Base-by-base conservation (phyloP, 2,113 vertebrate species). In the Anolis carolinensis region DNA sequence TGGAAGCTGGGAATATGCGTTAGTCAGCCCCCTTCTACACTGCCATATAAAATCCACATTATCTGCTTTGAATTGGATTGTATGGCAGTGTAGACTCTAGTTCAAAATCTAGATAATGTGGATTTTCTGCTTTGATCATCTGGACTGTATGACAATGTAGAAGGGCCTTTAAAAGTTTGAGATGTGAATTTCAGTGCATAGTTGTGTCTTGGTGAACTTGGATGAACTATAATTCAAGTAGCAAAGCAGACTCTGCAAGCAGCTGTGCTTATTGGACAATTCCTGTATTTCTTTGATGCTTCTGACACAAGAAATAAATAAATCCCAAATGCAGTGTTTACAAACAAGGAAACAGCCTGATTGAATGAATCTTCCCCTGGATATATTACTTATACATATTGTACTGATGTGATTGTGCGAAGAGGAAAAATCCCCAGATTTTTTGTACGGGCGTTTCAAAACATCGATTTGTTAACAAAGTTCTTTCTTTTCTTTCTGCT, bases 401-500 rank as follows among this genome's bases (percentile, higher is more conserved):
- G 20, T 48, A 70, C 62, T 39, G 23, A 7, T 65, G 62, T 39
- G 23, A 55, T 70, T 23, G 1, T 27, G 11, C 7, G 25, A n/a
- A 5, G 4, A 14, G n/a, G 72, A 65, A 48, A 39, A 36, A n/a
- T 36, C 2, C 7, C 30, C 70, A n/a, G 50, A 3, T 21, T 21
- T 23, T 65, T 39, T 63, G 23, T 25, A 7, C 34, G 4, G 27
- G 7, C 7, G 14, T 16, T 55, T 9, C n/a, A 55, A 55, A 55
- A 2, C 1, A 0, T 0, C 27, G 34, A n/a, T 48, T 8, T 25
- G 20, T 70, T 89, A 23, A 77, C 30, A 23, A 44, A 50, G 0
- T 72, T 39, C 82, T 1, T 5, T 8, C 14, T 11, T 16, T n/a
- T 39, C 20, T 75, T 93, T 25, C 13, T 91, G 82, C 84, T 9